Evolutionary conservation across 2,797 vertebrate genomes (phyloP), one percentile per base, ranked within the genome.

Genomic region (Gobionotothen gibberifrons): DNA sequence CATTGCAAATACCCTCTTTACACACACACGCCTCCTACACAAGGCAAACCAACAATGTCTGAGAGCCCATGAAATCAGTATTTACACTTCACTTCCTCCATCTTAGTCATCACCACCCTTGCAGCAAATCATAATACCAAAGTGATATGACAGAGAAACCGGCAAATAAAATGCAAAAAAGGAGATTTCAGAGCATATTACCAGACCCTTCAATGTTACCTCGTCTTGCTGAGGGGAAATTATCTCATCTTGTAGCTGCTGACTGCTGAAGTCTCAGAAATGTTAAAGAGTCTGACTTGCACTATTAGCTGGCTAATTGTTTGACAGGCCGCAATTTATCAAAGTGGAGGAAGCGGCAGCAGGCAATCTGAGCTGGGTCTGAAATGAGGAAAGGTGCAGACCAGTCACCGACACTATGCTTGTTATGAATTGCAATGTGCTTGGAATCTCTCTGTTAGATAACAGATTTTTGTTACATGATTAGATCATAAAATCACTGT

Each of bases 71-170:
- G 76, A 85, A 81, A 83, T 77, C 65, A 54, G 29, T 71, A 64
- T 86, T 86, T 85, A 83, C 80, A 78, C 81, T 82, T 83, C 58
- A 78, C 72, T 83, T 82, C 71, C 78, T 80, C 69, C 74, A 74
- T 79, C 73, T 76, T 71, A 81, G 70, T 84, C 85, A 84, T 74
- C 54, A 15, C 58, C 72, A 42, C 73, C 76, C 55, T 82, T 63
- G 74, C 67, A 49, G 19, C 36, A 54, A 75, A 79, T 70, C 52
- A 70, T 3, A 63, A 75, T 61, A 51, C 40, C 39, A 43, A 39
- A 53, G n/a, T 21, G 75, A 85, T 69, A 78, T 78, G 60, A 15
- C 70, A n/a, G 52, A 78, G 61, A 82, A 81, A 69, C 53, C 46
- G 64, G 69, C 73, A 86, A 76, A 84, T 60, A 69, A 16, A 79